Conservation (phyloP, 2,888 invertebrate genomes). For the Ethmia dodecea region DNA sequence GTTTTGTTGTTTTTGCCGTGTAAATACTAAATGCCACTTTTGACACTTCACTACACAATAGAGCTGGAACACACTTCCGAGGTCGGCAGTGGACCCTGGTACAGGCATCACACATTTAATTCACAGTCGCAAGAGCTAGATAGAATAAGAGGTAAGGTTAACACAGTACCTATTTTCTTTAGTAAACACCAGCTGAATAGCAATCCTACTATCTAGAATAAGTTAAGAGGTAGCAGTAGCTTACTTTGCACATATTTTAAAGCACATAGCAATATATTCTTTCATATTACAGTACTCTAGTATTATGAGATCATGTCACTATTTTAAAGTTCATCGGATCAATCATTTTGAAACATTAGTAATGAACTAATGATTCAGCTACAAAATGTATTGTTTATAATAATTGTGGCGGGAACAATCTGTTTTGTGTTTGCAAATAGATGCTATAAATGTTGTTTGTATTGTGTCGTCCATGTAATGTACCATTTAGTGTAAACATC, state of each 20-base stretch:
- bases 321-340: too few relatives aligned
- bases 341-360: too few relatives aligned
- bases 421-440: not conserved
- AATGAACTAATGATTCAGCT: too few relatives aligned
- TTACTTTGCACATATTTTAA: too few relatives aligned
- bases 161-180: not conserved
- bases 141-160: constrained; percentile 67
- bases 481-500: not conserved
- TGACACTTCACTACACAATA: constrained; percentile 67
- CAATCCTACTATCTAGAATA: too few relatives aligned
- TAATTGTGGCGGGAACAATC: too few relatives aligned
- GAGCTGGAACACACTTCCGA: constrained; percentile 75
- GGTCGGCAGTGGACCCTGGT: constrained; percentile 79
- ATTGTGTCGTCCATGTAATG: not conserved
- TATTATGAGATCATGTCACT: too few relatives aligned
- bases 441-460: not conserved
- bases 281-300: too few relatives aligned
- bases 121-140: constrained; percentile 80
- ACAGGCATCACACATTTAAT: constrained; percentile 81
- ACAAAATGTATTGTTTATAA: too few relatives aligned
- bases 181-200: too few relatives aligned
- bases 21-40: constrained; percentile 69
- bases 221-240: too few relatives aligned
- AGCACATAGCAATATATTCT: too few relatives aligned
- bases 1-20: constrained; percentile 73